phyloP scores from a whole-genome alignment of 2,888 invertebrate genomes.

The Dicyrtomina minuta region DNA sequence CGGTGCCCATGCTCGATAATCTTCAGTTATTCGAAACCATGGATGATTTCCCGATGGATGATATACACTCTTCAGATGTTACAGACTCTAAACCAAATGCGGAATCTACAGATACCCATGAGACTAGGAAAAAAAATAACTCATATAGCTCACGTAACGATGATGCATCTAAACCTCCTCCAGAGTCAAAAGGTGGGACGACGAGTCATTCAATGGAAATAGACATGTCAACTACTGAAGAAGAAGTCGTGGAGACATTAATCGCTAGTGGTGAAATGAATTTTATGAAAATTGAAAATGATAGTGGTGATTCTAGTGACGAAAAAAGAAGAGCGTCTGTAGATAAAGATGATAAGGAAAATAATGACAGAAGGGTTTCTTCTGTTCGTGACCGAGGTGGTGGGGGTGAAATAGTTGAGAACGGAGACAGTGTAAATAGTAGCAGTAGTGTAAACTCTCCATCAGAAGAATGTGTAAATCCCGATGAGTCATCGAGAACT shows the following conservation, averaged over 20 bases:
- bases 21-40: constrained; percentile 4
- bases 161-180: constrained; percentile 24
- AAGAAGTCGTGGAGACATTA: constrained; percentile 40
- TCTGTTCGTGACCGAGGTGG: constrained; percentile 33
- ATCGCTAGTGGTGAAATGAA: constrained; percentile 46
- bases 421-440: constrained; percentile 44
- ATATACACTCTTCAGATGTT: constrained; percentile 4
- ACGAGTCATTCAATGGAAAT: neutral
- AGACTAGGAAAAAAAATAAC: no score
- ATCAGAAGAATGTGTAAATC: constrained; percentile 47
- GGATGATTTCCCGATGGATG: neutral
- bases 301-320: constrained; percentile 19
- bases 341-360: constrained; percentile 51
- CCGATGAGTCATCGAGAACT: constrained; percentile 42
- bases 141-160: neutral
- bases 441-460: constrained; percentile 24
- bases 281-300: constrained; percentile 15
- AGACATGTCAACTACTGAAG: constrained; percentile 22
- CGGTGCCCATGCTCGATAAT: neutral
- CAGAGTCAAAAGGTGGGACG: neutral
- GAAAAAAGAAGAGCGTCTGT: constrained; percentile 48
- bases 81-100: constrained; percentile 21
- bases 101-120: neutral
- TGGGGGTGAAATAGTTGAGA: constrained; percentile 41
- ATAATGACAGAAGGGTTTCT: constrained; percentile 43